Evolutionary conservation across 2,888 invertebrate species (phyloP), one percentile per base, ranked within the genome.

Genomic region (Spodoptera picta): DNA sequence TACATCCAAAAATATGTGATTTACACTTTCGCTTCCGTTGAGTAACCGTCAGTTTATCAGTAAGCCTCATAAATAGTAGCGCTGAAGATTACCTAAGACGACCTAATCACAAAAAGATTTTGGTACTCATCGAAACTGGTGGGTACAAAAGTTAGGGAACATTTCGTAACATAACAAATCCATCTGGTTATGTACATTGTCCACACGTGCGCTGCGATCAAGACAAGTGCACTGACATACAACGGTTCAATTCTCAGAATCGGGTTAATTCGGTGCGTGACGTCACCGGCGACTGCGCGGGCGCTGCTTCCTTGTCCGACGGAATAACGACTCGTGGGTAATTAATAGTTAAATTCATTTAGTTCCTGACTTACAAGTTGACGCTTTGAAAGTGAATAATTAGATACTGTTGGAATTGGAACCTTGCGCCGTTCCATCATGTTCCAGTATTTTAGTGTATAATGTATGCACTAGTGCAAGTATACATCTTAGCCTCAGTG

Each of bases 201-300:
- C 85, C 87, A 89, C 92, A 92, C 90, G 90, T 90, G 91, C 79
- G 88, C 83, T 77, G 75, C 85, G 82, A 86, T 88, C 89, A 84
- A 87, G 90, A 90, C 92, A 90, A 91, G 91, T 91, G 91, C 90
- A 91, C 89, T 87, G 87, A 88, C 90, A 87, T 87, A 87, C 86
- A 85, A 88, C 88, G 88, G 86, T 87, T 88, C 84, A 82, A 83
- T 93, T 93, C 92, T 91, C 83, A 78, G 93, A 92, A 93, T 86
- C 86, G 86, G 88, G 91, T 92, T 92, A 93, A 93, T 92, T 93
- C 84, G 82, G 91, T 84, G 83, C 84, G 86, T 92, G 92, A 93
- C 93, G 92, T 92, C 92, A 92, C 72, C 73, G 70, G 72, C 77
- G 83, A 72, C 65, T 65, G 68, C 72, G 73, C 72, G 57, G 58